These are phyloP conservation scores for Rhinolophus sinicus DNA, from an alignment of 2,113 vertebrate genomes.

Conservation along the genomic window DNA sequence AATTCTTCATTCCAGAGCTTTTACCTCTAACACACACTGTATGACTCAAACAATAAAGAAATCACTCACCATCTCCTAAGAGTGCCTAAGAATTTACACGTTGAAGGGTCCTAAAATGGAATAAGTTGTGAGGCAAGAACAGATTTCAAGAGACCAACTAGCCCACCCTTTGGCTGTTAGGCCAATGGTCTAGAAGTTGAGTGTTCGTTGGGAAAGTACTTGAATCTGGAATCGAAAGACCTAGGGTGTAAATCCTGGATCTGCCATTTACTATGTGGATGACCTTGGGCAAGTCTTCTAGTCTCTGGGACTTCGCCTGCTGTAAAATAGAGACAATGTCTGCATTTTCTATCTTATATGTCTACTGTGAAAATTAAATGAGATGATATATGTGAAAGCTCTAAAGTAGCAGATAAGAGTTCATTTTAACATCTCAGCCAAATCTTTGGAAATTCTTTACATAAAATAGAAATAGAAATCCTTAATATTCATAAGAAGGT, in stretches of 20 bases:
- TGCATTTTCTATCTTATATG: conserved; percentile 7
- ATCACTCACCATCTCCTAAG: neutral
- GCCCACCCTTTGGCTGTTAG: neutral
- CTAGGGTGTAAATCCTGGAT: neutral
- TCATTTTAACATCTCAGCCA: conserved; percentile 35
- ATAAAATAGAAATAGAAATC: conserved; percentile 44
- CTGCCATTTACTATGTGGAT: conserved; percentile 19
- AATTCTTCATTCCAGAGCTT: neutral
- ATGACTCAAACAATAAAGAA: neutral
- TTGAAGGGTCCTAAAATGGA: neutral
- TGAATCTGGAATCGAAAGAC: conserved; percentile 43
- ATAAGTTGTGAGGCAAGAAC: conserved; percentile 10
- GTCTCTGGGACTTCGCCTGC: conserved; percentile 18
- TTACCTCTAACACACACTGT: neutral
- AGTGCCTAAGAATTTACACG: conserved; percentile 23
- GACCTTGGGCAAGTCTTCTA: conserved; percentile 19
- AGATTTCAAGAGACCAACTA: conserved; percentile 37
- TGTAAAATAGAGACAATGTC: conserved; percentile 10
- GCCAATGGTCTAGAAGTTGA: neutral
- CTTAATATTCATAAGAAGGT: conserved; percentile 25
- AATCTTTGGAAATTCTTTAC: conserved; percentile 31
- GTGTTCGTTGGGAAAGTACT: conserved; percentile 42
- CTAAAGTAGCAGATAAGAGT: neutral
- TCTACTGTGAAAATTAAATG: conserved; percentile 46
- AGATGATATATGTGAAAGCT: neutral